Evolutionary conservation across 2,888 invertebrate species (phyloP), one percentile per base, ranked within the genome.

Genomic region (Caenorhabditis macrosperma): DNA sequence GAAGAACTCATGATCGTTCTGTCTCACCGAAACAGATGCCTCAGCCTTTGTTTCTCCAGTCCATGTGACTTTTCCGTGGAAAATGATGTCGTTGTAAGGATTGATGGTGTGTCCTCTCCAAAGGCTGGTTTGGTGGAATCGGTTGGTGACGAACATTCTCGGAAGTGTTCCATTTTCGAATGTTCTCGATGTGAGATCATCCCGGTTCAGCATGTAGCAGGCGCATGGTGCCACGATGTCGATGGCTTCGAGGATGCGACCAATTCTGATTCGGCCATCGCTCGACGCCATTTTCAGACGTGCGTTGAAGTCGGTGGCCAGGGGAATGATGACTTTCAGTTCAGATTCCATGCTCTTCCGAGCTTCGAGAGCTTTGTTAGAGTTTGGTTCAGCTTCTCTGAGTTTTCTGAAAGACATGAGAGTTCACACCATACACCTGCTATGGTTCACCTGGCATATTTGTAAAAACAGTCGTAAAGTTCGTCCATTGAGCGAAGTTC

Each of bases 141-240:
- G 46, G 30, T 69, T 61, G 12, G 81, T 81, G 35, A 75, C 71
- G 15, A 81, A 75, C 67, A 81, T 71, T 48, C 81, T 60, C 26
- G 81, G 81, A 20, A 81, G 50, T 7, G 76, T 66, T 48, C 76
- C 76, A 50, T 33, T 67, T 15, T 60, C 66, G 33, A 76, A 76
- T 9, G 54, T 59, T 26, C 63, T 66, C 12, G 38, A 15, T 0
- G 55, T 35, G 6, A 72, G 30, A n/a, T 81, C 76, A n/a, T 54
- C 54, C 46, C 81, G 24, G 30, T 81, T 81, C 4, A 76, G 52
- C 81, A 72, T 76, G 22, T 75, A 77, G 41, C 69, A 67, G 22
- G 68, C 66, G 61, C 72, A 76, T 7, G 81, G 75, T 26, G 81
- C 81, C 17, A 81, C 72, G 44, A 75, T 71, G 41, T 81, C 81